Percentiles rank a stretch among this genome's conserved stretches.
phyloP scores from a whole-genome alignment of 2,113 vertebrate genomes.

The Maccullochella peelii region DNA sequence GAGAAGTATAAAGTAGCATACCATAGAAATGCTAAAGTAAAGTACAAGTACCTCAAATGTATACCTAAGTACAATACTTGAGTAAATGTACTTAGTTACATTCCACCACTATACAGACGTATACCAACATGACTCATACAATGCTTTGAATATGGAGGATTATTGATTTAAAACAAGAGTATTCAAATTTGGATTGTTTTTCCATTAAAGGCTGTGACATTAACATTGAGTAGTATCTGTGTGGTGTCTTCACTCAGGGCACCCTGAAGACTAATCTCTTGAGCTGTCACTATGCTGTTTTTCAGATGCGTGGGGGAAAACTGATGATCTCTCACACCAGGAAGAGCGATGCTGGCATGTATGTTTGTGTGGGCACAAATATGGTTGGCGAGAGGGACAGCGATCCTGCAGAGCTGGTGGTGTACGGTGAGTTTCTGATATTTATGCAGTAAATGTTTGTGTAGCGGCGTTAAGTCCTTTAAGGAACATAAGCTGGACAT shows the following conservation, averaged over 20 bases:
- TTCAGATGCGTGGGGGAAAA: constrained; percentile 94
- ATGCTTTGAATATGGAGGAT: not conserved
- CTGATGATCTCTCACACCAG: constrained; percentile 96
- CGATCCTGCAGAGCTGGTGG: constrained; percentile 95
- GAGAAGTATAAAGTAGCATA: not conserved
- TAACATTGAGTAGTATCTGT: not conserved
- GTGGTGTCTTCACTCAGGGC: not conserved
- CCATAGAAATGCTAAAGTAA: not conserved
- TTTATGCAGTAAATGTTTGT: not conserved
- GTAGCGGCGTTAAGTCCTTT: not conserved
- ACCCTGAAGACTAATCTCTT: not conserved
- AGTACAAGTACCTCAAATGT: too few species aligned
- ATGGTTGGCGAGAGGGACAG: constrained; percentile 98
- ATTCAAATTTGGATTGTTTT: constrained; percentile 18
- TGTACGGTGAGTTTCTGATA: constrained; percentile 87
- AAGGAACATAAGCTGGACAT: not conserved
- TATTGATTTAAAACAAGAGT: not conserved
- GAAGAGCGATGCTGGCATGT: constrained; percentile 97
- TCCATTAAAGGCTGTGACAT: not conserved
- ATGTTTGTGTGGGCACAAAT: constrained; percentile 96
- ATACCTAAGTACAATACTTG: not conserved
- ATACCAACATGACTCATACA: not conserved
- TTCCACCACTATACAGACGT: not conserved
- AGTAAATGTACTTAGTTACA: too few species aligned
- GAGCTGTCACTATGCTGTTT: constrained; percentile 43